phyloP scores from a whole-genome alignment of 2,888 invertebrate genomes.

The Odontomyia ornata region DNA sequence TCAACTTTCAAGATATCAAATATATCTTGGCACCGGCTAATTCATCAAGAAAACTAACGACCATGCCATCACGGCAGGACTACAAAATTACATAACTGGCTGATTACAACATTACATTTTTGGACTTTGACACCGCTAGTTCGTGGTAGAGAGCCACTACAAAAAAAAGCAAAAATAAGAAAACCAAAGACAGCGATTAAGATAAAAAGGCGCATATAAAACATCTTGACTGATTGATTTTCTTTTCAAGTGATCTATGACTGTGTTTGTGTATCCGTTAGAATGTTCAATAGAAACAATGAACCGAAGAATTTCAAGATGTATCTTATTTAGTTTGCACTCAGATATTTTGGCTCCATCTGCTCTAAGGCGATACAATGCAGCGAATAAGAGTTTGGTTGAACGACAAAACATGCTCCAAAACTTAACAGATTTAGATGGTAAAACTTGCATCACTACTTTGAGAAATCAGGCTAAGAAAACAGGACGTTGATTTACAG shows the following conservation, averaged over 20 bases:
- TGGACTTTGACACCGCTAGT: background rate
- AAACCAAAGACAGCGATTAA: background rate
- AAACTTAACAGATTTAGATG: too few relatives aligned
- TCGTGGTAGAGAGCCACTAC: too few relatives aligned
- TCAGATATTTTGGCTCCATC: slow-evolving; percentile 30
- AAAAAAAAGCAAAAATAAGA: too few relatives aligned
- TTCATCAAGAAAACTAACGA: background rate
- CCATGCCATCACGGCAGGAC: background rate
- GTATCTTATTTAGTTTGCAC: background rate
- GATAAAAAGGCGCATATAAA: background rate
- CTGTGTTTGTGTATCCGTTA: background rate
- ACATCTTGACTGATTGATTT: background rate
- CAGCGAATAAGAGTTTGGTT: background rate
- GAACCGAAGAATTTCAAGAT: slow-evolving; percentile 11
- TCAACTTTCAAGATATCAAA: background rate
- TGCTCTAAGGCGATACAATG: background rate
- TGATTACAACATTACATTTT: background rate
- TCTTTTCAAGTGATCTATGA: background rate
- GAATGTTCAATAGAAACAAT: background rate
- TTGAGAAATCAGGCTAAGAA: too few relatives aligned
- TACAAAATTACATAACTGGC: background rate
- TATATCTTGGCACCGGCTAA: background rate
- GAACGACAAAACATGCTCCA: too few relatives aligned
- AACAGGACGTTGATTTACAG: too few relatives aligned
- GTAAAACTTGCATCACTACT: too few relatives aligned